These are phyloP conservation scores for Ifrita kowaldi DNA, from an alignment of 2,113 vertebrate species.

Conservation along the genomic window DNA sequence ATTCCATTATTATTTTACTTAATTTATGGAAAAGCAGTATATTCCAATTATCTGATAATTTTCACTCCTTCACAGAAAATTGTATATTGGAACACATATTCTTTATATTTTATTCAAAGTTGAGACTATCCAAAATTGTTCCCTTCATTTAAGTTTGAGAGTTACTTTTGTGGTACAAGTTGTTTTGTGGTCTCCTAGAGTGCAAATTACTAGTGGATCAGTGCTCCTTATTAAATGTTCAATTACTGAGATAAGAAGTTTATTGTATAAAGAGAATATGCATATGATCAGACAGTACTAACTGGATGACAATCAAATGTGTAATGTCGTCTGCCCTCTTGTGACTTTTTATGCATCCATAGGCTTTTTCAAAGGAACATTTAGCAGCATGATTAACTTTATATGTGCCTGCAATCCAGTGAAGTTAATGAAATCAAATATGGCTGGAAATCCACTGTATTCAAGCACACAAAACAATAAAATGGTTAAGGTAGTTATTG, in stretches of 20 bases:
- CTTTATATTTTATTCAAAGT: not conserved
- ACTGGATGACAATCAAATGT: not conserved
- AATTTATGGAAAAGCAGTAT: not conserved
- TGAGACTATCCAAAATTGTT: not conserved
- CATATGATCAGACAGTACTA: not conserved
- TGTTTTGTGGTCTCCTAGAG: not conserved
- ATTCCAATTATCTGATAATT: not conserved
- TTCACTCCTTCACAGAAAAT: not conserved
- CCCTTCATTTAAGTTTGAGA: not conserved
- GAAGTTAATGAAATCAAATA: not conserved
- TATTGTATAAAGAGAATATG: not conserved
- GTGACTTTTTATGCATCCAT: not conserved
- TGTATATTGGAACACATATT: rapidly evolving
- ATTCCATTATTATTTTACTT: not conserved
- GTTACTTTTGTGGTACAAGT: not conserved
- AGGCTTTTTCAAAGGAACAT: not conserved
- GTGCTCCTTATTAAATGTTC: not conserved
- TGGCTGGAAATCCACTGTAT: not conserved
- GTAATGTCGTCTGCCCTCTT: not conserved
- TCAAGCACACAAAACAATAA: not conserved
- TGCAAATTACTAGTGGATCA: not conserved
- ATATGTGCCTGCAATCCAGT: not conserved
- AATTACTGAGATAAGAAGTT: not conserved
- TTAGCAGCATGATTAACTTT: not conserved
- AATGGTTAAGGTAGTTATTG: not conserved